Conservation (phyloP, 2,113 vertebrate species). For the Cebus imitator region DNA sequence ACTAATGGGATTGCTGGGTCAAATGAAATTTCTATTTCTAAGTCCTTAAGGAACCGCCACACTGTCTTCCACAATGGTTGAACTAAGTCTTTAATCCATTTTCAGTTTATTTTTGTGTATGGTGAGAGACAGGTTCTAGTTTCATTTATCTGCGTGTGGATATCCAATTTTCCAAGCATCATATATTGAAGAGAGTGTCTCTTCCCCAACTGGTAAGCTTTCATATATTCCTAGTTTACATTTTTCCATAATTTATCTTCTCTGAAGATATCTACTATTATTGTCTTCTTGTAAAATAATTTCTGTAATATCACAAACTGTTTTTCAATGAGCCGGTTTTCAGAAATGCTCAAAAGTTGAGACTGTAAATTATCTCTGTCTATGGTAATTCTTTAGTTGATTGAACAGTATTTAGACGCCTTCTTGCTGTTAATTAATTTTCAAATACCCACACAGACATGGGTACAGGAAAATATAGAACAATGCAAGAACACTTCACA, state of each 20-base stretch:
- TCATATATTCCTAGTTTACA: background rate
- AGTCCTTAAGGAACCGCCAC: too few relatives aligned
- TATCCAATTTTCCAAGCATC: background rate
- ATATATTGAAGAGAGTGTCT: background rate
- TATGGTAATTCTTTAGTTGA: background rate
- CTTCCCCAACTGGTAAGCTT: background rate
- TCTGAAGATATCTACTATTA: background rate
- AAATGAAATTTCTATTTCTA: too few relatives aligned
- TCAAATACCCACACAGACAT: background rate
- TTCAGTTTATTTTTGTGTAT: background rate
- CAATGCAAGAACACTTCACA: background rate
- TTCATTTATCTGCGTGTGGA: background rate
- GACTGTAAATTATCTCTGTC: background rate
- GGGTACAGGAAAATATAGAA: background rate
- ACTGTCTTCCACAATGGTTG: too few relatives aligned
- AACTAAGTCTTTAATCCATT: background rate
- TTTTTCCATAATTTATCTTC: background rate
- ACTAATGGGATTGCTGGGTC: too few relatives aligned
- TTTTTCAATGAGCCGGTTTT: background rate
- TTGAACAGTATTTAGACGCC: background rate
- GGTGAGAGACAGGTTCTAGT: background rate
- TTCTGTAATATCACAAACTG: background rate
- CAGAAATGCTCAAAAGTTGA: background rate
- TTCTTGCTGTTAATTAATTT: background rate
- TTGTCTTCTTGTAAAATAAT: background rate